Evolutionary conservation across 2,888 invertebrate genomes (phyloP).

Genomic region (Tiliacea aurago): DNA sequence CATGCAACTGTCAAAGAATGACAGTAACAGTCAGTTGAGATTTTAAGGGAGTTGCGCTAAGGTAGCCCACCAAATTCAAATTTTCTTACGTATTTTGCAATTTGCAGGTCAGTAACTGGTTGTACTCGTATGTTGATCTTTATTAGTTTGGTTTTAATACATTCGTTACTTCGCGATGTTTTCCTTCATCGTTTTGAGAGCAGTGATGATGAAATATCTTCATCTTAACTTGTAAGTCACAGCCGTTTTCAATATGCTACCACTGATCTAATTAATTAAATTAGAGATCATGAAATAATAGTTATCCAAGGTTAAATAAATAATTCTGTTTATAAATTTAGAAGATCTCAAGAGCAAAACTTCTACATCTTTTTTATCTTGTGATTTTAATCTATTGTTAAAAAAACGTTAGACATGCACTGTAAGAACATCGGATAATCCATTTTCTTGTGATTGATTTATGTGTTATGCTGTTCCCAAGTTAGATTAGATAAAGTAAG

Average conservation of each 20-base stretch:
- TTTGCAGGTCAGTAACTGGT: too few species aligned
- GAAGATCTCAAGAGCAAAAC: background rate
- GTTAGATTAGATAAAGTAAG: background rate
- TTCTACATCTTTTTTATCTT: background rate
- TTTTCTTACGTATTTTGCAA: too few species aligned
- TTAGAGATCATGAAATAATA: background rate
- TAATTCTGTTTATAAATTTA: background rate
- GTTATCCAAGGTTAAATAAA: background rate
- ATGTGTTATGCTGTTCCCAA: constrained; percentile 7
- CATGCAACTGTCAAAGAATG: too few species aligned
- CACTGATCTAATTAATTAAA: background rate
- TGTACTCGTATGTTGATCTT: too few species aligned
- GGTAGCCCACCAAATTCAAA: too few species aligned
- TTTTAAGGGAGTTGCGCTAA: too few species aligned
- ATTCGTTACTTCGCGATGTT: too few species aligned
- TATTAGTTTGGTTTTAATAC: too few species aligned
- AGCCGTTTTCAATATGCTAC: background rate
- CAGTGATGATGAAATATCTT: background rate
- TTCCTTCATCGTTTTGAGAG: background rate
- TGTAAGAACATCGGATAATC: background rate
- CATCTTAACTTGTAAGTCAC: background rate
- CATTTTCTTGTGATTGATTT: constrained; percentile 9
- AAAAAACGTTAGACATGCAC: background rate
- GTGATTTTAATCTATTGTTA: background rate
- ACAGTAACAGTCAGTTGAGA: too few species aligned